Evolutionary conservation across 2,888 invertebrate species (phyloP).

Genomic region (Frankliniella fusca): DNA sequence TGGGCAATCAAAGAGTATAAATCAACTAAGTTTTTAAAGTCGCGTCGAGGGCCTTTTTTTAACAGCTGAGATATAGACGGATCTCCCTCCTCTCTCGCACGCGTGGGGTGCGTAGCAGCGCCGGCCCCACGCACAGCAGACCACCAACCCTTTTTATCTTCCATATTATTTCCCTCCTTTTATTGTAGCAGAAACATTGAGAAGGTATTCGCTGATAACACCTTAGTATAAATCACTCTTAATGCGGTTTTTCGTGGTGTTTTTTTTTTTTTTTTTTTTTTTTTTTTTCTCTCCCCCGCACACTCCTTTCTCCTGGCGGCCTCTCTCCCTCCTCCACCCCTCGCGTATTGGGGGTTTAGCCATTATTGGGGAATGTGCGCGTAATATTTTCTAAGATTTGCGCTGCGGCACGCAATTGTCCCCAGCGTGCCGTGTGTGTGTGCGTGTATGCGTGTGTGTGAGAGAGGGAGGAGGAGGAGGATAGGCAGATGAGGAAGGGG

Average conservation of each 20-base stretch:
- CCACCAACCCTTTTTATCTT: constrained; percentile 19
- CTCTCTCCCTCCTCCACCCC: not conserved
- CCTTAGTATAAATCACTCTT: constrained; percentile 19
- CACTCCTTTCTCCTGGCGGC: not conserved
- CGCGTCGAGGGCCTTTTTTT: too few species aligned
- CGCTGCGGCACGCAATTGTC: not conserved
- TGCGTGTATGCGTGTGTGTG: not conserved
- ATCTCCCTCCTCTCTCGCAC: too few species aligned
- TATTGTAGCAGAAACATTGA: constrained; percentile 25
- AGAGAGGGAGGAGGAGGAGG: not conserved
- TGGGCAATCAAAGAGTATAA: too few species aligned
- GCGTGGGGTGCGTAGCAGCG: not conserved
- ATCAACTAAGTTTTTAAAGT: too few species aligned
- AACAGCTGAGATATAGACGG: not conserved
- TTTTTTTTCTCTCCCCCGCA: not conserved
- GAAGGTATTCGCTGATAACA: constrained; percentile 25
- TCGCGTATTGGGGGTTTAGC: not conserved
- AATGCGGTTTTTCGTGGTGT: not conserved
- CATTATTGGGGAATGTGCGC: constrained; percentile 17
- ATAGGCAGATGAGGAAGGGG: not conserved
- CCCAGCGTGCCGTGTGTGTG: not conserved
- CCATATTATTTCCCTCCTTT: constrained; percentile 19
- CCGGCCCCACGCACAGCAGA: not conserved
- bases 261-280: not conserved
- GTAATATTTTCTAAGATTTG: constrained; percentile 5